phyloP scores from a whole-genome alignment of 37 sponge, comb jelly and placozoan species.

The Tethya wilhelma region DNA sequence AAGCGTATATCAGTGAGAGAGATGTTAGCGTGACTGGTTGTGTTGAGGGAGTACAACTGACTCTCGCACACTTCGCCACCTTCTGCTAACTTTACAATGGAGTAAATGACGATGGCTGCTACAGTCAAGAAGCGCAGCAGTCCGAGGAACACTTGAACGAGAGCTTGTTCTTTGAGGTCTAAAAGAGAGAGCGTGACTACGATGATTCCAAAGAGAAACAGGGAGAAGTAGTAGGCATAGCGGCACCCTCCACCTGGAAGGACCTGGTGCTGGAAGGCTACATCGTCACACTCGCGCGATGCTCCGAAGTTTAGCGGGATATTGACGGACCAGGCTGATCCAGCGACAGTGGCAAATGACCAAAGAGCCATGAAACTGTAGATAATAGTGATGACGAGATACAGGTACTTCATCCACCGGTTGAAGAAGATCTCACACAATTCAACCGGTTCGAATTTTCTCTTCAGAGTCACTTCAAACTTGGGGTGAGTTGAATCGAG shows the following conservation, averaged over 20 bases:
- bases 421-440: slow-evolving; percentile 75
- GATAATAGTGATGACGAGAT: slow-evolving; percentile 54
- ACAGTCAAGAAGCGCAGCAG: slow-evolving; percentile 75
- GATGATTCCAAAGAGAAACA: slow-evolving; percentile 72
- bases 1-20: background rate
- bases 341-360: slow-evolving; percentile 79
- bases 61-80: slow-evolving; percentile 24
- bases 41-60: background rate
- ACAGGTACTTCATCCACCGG: slow-evolving; percentile 50
- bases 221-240: slow-evolving; percentile 70
- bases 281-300: slow-evolving; percentile 46
- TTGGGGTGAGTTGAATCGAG: slow-evolving; percentile 31
- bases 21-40: background rate
- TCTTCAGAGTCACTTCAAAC: slow-evolving; percentile 45
- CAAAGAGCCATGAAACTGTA: slow-evolving; percentile 54
- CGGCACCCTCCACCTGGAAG: slow-evolving; percentile 66
- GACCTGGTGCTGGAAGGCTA: slow-evolving; percentile 59
- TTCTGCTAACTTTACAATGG: slow-evolving; percentile 39
- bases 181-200: slow-evolving; percentile 70
- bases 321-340: slow-evolving; percentile 88
- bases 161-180: slow-evolving; percentile 82
- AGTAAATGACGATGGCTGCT: slow-evolving; percentile 64
- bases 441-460: slow-evolving; percentile 87
- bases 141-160: slow-evolving; percentile 77
- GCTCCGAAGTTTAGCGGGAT: slow-evolving; percentile 71